These are phyloP conservation scores for Copidosoma aretas DNA, from an alignment of 2,888 invertebrate genomes.

Conservation along the genomic window DNA sequence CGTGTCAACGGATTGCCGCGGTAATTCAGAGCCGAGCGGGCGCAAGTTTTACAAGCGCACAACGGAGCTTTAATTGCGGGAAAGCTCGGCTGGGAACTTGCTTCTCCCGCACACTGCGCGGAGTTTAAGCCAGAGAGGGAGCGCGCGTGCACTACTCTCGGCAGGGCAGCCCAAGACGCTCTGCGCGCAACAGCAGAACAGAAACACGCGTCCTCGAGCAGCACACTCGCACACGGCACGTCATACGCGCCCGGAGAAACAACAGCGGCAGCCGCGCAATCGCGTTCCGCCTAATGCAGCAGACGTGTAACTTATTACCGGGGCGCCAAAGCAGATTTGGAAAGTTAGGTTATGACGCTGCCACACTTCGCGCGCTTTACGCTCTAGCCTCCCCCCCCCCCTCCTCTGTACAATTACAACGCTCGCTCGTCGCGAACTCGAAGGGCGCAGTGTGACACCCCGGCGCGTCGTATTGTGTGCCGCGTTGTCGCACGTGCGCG, in stretches of 20 bases:
- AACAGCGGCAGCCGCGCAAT: conserved; percentile 15
- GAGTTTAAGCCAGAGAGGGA: background rate
- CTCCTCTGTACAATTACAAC: background rate
- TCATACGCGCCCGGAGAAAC: background rate
- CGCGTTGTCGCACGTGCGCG: background rate
- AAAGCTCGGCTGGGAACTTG: background rate
- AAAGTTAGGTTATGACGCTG: conserved; percentile 35
- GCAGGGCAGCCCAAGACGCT: conserved; percentile 16
- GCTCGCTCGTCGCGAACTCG: conserved; percentile 13
- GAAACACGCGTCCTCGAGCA: background rate
- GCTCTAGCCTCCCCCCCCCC: background rate
- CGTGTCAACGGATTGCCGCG: background rate
- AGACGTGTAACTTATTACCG: conserved; percentile 23
- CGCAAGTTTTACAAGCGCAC: background rate
- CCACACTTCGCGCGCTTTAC: background rate
- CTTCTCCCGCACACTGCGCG: background rate
- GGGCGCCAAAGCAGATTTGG: conserved; percentile 33
- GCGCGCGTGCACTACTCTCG: background rate
- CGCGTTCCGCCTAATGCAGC: conserved; percentile 31
- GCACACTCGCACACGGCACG: background rate
- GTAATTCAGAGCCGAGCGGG: background rate
- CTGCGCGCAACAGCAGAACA: conserved; percentile 14
- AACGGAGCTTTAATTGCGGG: background rate
- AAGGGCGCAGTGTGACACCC: conserved; percentile 14
- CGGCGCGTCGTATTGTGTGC: background rate